Percentiles rank a stretch among this genome's conserved stretches.
phyloP scores from a whole-genome alignment of 1,140 invertebrate species.

The Aphelenchoides besseyi region DNA sequence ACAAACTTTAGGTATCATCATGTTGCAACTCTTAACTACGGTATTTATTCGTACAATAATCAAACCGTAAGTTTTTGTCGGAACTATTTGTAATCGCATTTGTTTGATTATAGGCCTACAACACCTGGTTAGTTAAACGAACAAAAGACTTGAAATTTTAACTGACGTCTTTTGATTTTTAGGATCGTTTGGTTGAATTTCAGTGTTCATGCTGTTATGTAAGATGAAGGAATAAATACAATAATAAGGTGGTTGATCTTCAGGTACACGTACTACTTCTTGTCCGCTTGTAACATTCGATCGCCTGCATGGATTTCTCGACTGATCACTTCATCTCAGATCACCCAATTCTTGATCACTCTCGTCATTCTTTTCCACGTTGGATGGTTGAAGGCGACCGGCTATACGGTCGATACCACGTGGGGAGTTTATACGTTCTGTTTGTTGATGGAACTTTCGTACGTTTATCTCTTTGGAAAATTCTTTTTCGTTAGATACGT shows the following conservation, averaged over 20 bases:
- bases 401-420: conserved; percentile 65
- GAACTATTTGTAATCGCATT: too few relatives aligned
- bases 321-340: conserved; percentile 83
- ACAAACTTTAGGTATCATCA: conserved; percentile 72
- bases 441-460: conserved; percentile 82
- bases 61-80: background rate
- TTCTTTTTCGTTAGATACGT: conserved; percentile 66
- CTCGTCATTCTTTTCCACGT: conserved; percentile 84
- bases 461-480: conserved; percentile 66
- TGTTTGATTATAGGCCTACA: conserved; percentile 70
- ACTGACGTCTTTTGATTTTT: too few relatives aligned
- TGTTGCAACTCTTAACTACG: conserved; percentile 78
- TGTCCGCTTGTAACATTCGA: conserved; percentile 80
- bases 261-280: conserved; percentile 80
- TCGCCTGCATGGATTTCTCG: conserved; percentile 80
- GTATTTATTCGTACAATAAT: conserved; percentile 71
- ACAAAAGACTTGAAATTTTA: too few relatives aligned
- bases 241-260: too few relatives aligned
- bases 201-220: conserved; percentile 88
- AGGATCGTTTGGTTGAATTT: conserved; percentile 99
- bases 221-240: conserved; percentile 71
- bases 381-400: conserved; percentile 63
- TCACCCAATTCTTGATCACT: conserved; percentile 92
- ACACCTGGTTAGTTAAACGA: too few relatives aligned
- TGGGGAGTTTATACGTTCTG: conserved; percentile 81